Evolutionary conservation across 2,888 invertebrate species (phyloP).

Genomic region (Muschampia staudingeri): DNA sequence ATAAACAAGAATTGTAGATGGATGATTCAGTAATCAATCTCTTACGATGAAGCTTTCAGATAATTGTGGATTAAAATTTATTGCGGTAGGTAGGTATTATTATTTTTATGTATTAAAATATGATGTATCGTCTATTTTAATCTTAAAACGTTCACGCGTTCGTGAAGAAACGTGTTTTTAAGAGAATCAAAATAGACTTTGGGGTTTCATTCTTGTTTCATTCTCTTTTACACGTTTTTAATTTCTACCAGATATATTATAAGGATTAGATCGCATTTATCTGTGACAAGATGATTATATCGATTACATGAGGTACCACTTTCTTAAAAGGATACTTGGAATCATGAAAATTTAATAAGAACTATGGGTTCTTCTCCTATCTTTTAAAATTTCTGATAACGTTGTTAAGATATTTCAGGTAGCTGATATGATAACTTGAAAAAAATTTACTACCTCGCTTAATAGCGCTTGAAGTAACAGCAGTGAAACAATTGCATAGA

Average conservation of each 20-base stretch:
- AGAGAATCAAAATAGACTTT: background rate
- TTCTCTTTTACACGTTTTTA: background rate
- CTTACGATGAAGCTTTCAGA: constrained; percentile 20
- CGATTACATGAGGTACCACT: background rate
- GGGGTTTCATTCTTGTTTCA: background rate
- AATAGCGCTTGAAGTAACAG: background rate
- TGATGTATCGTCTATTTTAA: constrained; percentile 14
- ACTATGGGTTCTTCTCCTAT: background rate
- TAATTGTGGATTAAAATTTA: constrained; percentile 23
- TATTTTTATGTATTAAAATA: background rate
- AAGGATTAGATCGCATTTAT: background rate
- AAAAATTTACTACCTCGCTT: background rate
- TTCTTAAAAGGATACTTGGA: background rate
- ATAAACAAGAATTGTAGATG: constrained; percentile 38
- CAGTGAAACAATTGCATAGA: background rate
- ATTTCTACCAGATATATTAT: background rate
- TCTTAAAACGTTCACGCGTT: background rate
- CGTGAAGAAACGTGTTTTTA: background rate
- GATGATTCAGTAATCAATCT: constrained; percentile 44
- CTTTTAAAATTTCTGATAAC: background rate
- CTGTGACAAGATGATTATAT: background rate
- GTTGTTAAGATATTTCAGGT: background rate
- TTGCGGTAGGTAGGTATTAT: constrained; percentile 1
- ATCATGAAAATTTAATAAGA: background rate
- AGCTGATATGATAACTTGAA: background rate